Base-by-base conservation (phyloP, 2,888 invertebrate species). In the Hydraecia micacea region DNA sequence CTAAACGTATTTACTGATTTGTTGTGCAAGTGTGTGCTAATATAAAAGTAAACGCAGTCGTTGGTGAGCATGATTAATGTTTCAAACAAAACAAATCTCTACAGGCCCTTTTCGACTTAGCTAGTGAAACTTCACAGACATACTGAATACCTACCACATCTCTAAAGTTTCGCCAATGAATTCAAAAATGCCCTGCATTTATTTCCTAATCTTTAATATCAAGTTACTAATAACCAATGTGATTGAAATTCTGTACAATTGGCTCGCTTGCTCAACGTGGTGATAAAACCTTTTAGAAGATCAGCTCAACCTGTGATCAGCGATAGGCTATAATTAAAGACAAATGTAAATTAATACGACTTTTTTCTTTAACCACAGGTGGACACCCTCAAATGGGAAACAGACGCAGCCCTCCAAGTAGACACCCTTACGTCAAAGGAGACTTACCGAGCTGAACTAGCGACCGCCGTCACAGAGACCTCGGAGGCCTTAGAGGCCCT, bases 341-440 rank as follows among this genome's bases (percentile, higher is more conserved):
- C n/a, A 0, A 11, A 62, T 52, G 32, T 21, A 55, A 55, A 63
- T 55, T 52, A 42, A 74, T 13, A 42, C 8, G 0, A 18, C 3
- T 15, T 11, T 52, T 58, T 21, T 42, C 11, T 46, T 46, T 5
- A 46, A 46, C 21, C 13, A 36, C 97, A 98, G 95, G 98, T 98
- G 18, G 98, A 98, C 84, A 98, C 98, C 0, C 95, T 98, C 13
- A 98, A 97, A 93, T 98, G 98, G 93, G 98, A 98, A 91, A 97
- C 97, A 28, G 98, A 99, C 90, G 97, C 97, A 0, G 97, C 98
- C 0, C 98, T 98, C 9, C 99, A 99, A 96, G 99, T 99, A 2
- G 98, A 98, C 91, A 99, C 99, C 0, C 94, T 99, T 63, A 98
- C 98, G 65, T 98, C 98, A 8, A 98, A 98, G 93, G 98, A 99